phyloP scores from a whole-genome alignment of 2,113 vertebrate genomes.

The Calonectris borealis region DNA sequence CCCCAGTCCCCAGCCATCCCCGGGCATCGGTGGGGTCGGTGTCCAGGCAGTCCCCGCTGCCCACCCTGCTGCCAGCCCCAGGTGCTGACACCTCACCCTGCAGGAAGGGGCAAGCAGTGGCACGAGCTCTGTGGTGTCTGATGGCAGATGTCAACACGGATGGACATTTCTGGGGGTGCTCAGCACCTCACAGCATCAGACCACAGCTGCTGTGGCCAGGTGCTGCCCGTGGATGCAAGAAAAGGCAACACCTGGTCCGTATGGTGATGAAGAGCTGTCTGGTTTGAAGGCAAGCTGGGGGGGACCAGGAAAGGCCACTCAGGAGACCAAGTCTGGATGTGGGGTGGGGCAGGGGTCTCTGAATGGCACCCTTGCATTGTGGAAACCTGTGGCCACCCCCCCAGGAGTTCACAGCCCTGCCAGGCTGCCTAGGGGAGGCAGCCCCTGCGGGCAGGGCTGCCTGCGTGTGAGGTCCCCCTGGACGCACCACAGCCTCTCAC shows the following conservation, averaged over 20 bases:
- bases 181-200: neutral
- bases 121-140: neutral
- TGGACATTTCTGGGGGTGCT: neutral
- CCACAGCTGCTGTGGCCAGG: rapidly evolving
- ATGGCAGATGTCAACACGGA: neutral
- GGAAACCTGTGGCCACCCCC: neutral
- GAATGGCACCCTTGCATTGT: neutral
- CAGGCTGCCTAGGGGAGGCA: neutral
- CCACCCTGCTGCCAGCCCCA: neutral
- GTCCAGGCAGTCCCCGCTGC: neutral
- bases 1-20: neutral
- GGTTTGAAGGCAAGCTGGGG: neutral
- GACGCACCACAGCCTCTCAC: neutral
- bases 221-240: neutral
- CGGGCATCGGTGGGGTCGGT: rapidly evolving
- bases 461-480: rapidly evolving
- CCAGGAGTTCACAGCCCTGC: neutral
- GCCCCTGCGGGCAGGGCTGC: neutral
- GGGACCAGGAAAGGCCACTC: neutral
- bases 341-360: neutral
- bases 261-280: neutral
- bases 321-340: neutral
- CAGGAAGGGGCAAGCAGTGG: neutral
- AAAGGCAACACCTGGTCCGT: neutral
- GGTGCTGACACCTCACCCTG: rapidly evolving